Evolutionary conservation across 2,797 vertebrate genomes (phyloP), one percentile per base, ranked within the genome.

Genomic region (Rhinophrynus dorsalis): DNA sequence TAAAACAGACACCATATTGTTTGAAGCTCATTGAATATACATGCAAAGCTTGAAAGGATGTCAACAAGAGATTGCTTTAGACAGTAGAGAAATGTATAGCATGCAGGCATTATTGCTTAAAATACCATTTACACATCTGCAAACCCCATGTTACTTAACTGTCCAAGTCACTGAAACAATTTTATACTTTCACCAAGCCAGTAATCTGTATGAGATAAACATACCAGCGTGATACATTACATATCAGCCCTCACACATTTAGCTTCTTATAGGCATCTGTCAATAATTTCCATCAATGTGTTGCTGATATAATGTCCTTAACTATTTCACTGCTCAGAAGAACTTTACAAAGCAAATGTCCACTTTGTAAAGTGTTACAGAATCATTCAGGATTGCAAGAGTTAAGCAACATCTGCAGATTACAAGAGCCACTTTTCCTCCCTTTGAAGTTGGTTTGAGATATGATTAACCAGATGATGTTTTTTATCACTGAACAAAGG

Each of bases 211-310:
- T 72, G 77, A 78, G 1, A 5, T 38, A 54, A 78, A 83, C 75
- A 78, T 75, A 79, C 72, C 67, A 76, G 81, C 76, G 76, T 59
- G 78, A 80, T 77, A 79, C 68, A 59, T 78, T 83, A 82, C 81
- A 84, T 76, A 83, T 79, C 80, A 83, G 58, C 75, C 44, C 32
- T 79, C 69, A 78, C 77, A 82, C 68, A n/a, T 84, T 82, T 83
- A 77, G 76, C 79, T 86, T 84, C 75, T 80, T 85, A 69, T 67
- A 80, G 78, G 76, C 77, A 52, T 78, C 82, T 83, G 84, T 77
- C 78, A 76, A 78, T 81, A 83, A 75, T 81, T 77, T 83, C 78
- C 64, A 72, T 80, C 81, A 78, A 74, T 27, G 11, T 61, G 40
- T 54, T 72, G 67, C 69, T 79, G 58, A 30, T 38, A 68, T 77